phyloP scores from a whole-genome alignment of 2,113 vertebrate species.

The Petroica traversi region DNA sequence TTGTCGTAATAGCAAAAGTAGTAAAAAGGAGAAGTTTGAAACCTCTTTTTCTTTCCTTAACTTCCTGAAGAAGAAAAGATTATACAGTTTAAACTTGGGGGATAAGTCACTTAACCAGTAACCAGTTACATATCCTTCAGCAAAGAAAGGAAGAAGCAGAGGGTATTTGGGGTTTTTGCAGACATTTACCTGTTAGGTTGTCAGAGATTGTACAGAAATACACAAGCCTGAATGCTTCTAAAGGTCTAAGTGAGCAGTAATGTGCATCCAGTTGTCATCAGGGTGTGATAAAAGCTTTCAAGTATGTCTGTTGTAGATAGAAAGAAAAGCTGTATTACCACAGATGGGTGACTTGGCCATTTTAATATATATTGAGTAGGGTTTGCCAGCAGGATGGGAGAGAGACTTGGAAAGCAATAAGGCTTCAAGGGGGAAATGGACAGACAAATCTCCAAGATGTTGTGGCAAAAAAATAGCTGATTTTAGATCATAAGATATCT shows the following conservation, averaged over 20 bases:
- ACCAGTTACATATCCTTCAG: background rate
- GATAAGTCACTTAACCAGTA: background rate
- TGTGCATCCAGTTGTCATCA: background rate
- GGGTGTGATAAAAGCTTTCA: background rate
- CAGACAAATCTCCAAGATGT: background rate
- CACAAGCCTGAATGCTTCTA: background rate
- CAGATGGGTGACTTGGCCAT: background rate
- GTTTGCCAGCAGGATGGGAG: background rate
- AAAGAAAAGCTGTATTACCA: background rate
- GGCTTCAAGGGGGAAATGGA: background rate
- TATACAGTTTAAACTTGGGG: background rate
- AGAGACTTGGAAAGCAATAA: background rate
- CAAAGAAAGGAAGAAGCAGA: background rate
- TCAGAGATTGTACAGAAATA: background rate
- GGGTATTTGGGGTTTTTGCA: background rate
- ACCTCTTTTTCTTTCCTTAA: background rate
- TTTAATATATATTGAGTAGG: background rate
- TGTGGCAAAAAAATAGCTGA: background rate
- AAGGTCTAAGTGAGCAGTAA: background rate
- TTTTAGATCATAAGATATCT: background rate
- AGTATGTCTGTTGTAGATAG: background rate
- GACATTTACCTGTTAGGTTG: background rate
- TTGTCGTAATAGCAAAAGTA: background rate
- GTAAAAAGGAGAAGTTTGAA: background rate
- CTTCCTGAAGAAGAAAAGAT: background rate